Evolutionary conservation across 2,888 invertebrate species (phyloP).

Genomic region (Actias luna): DNA sequence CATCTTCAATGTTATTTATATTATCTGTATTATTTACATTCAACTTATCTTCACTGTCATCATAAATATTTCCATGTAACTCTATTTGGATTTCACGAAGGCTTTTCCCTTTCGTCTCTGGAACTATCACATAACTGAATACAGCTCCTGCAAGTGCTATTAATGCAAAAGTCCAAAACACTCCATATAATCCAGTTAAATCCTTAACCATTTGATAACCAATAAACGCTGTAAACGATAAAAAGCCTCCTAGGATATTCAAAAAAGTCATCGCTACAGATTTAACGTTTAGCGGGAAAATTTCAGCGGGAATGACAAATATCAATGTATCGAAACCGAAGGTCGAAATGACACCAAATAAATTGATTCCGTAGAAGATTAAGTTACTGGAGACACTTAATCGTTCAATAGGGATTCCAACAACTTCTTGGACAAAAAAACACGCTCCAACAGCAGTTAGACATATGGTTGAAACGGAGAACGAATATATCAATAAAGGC

Average conservation of each 20-base stretch:
- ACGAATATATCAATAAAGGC: conserved; percentile 65
- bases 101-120: conserved; percentile 82
- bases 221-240: conserved; percentile 72
- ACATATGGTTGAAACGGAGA: conserved; percentile 48
- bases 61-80: conserved; percentile 56
- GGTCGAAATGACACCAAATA: conserved; percentile 47
- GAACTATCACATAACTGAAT: conserved; percentile 67
- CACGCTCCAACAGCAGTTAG: conserved; percentile 52
- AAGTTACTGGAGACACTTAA: conserved; percentile 51
- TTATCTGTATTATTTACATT: conserved; percentile 10
- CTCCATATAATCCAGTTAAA: conserved; percentile 65
- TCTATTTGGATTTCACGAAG: conserved; percentile 78
- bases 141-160: conserved; percentile 64
- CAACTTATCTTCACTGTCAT: conserved; percentile 29
- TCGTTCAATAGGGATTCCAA: conserved; percentile 30
- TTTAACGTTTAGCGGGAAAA: conserved; percentile 81
- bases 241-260: conserved; percentile 59
- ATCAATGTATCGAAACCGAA: conserved; percentile 73
- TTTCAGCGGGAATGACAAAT: conserved; percentile 75
- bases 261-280: conserved; percentile 74
- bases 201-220: conserved; percentile 73
- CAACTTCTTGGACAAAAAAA: conserved; percentile 54
- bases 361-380: conserved; percentile 62
- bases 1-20: background rate
- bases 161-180: conserved; percentile 70